Evolutionary conservation across 1,140 invertebrate species (phyloP), one percentile per base, ranked within the genome.

Genomic region (Propsilocerus akamusi): DNA sequence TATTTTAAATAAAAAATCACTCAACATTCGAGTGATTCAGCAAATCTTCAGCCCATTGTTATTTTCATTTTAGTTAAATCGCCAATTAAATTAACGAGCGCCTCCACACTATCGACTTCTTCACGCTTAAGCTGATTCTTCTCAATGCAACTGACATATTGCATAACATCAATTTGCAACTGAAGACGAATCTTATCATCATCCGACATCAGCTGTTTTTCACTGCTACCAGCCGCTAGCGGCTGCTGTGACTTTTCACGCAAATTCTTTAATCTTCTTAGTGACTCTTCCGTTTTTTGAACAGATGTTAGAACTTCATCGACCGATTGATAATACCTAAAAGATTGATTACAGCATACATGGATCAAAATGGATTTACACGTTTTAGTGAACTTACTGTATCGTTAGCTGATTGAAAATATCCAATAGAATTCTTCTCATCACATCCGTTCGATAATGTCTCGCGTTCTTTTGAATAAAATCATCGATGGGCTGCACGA

Each of bases 171-270:
- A 8, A 93, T 75, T 55, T 81, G 77, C 14, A 97, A 71, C 64
- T 97, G 93, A 51, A 84, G 70, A 41, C 91, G 72, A 63, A 96
- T 96, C 70, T 96, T 97, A 62, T 93, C 87, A 66, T 95, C 91
- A 63, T 97, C 93, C 8, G 62, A 80, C 68, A 64, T 67, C 52
- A 69, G 67, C 14, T 56, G 51, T 22, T 61, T 61, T 53, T 71
- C 70, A 5, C 70, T 66, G 28, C 57, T 60, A 53, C 71, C 67
- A 12, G 71, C 62, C 49, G 57, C 61, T 46, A 59, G 62, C 47
- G 66, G 57, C 24, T 72, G 71, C 47, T 69, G 67, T 26, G 70
- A 70, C 59, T 76, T 77, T 50, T 86, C 81, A 53, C 83, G 71
- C 46, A 85, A 80, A 69, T 87, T 89, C 63, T 94, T 93, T 50